A percentile compares a stretch with the other conserved stretches of the same genome.
phyloP scores from a whole-genome alignment of 1,140 invertebrate genomes.

The Lordiphosa mommai region DNA sequence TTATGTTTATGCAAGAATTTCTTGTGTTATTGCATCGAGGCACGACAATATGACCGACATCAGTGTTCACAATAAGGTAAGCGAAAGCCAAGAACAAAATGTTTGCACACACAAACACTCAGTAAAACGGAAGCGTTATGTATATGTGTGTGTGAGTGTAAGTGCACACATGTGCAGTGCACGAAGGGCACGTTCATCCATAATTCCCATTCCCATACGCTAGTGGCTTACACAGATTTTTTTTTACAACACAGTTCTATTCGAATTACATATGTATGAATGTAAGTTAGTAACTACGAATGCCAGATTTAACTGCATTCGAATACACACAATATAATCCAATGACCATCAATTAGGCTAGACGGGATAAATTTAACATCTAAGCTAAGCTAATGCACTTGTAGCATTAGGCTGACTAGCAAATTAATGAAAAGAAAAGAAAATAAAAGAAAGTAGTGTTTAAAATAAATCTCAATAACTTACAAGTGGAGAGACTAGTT shows the following conservation, averaged over 20 bases:
- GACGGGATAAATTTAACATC: too few species aligned
- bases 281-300: slow-evolving; percentile 1
- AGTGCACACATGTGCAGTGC: slow-evolving; percentile 4
- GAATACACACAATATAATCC: too few species aligned
- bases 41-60: slow-evolving; percentile 81
- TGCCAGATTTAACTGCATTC: neutral
- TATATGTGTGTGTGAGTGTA: neutral
- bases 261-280: neutral
- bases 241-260: neutral
- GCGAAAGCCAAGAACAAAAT: slow-evolving; percentile 19
- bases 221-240: slow-evolving; percentile 45
- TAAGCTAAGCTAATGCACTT: too few species aligned
- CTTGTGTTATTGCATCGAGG: slow-evolving; percentile 88
- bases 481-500: too few species aligned
- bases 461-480: too few species aligned
- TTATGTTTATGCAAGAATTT: slow-evolving; percentile 94
- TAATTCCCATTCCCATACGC: slow-evolving; percentile 51
- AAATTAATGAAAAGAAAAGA: too few species aligned
- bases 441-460: too few species aligned
- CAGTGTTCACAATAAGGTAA: slow-evolving; percentile 78
- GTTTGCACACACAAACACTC: slow-evolving; percentile 7
- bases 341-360: neutral
- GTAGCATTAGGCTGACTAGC: too few species aligned
- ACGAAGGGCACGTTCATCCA: slow-evolving; percentile 35
- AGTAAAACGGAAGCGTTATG: neutral